A percentile compares a stretch with the other conserved stretches of the same genome.
Evolutionary conservation across 2,888 invertebrate genomes (phyloP).

Genomic region (Tetragonula carbonaria): DNA sequence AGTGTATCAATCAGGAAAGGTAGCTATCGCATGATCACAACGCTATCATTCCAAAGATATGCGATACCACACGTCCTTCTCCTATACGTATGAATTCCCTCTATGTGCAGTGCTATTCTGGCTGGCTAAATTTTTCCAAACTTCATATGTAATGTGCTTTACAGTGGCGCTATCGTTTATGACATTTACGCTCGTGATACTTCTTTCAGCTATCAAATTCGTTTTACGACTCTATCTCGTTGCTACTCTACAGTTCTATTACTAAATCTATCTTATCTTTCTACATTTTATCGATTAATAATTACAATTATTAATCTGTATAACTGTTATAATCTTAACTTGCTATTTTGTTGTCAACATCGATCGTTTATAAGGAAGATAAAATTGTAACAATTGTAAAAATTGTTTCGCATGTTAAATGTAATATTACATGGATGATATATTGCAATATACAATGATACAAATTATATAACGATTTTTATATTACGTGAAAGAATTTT

Average conservation of each 20-base stretch:
- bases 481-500: too few relatives aligned
- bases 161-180: slow-evolving; percentile 1
- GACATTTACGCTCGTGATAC: background rate
- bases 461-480: too few relatives aligned
- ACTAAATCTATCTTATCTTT: background rate
- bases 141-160: slow-evolving; percentile 10
- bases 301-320: too few relatives aligned
- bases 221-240: background rate
- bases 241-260: background rate
- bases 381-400: too few relatives aligned
- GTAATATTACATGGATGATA: too few relatives aligned
- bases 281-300: too few relatives aligned
- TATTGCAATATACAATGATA: too few relatives aligned
- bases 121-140: slow-evolving; percentile 41
- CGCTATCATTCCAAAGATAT: slow-evolving; percentile 44
- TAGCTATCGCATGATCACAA: slow-evolving; percentile 56
- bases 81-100: background rate
- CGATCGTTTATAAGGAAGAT: too few relatives aligned
- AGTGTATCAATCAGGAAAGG: slow-evolving; percentile 58
- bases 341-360: too few relatives aligned
- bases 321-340: too few relatives aligned
- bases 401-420: too few relatives aligned
- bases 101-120: slow-evolving; percentile 8
- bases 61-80: slow-evolving; percentile 45
- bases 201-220: background rate